Percentiles rank a stretch among this genome's conserved stretches.
Evolutionary conservation across 2,797 vertebrate species (phyloP).

Genomic region (Lithobates sylvaticus): DNA sequence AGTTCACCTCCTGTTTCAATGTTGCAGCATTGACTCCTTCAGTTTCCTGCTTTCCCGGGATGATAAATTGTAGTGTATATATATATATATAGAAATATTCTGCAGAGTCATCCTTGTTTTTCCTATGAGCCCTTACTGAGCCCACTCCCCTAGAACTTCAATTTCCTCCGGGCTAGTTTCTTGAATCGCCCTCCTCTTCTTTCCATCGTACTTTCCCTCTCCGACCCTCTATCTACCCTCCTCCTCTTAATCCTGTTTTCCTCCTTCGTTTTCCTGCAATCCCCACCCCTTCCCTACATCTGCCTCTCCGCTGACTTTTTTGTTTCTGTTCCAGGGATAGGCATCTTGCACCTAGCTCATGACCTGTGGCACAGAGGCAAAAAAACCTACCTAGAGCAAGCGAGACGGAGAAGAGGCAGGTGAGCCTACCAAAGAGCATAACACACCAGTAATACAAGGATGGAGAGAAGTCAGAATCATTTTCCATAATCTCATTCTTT

Average conservation of each 20-base stretch:
- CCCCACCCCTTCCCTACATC: slow-evolving; percentile 10
- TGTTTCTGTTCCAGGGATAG: slow-evolving; percentile 14
- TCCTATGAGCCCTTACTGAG: too few relatives aligned
- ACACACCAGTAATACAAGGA: not conserved
- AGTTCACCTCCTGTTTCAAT: too few relatives aligned
- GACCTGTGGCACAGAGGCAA: not conserved
- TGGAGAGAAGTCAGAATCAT: too few relatives aligned
- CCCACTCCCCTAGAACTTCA: not conserved
- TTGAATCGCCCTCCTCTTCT: not conserved
- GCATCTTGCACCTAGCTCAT: not conserved
- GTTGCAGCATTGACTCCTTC: too few relatives aligned
- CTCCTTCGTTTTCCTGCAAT: slow-evolving; percentile 39
- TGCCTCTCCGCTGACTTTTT: not conserved
- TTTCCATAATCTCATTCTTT: not conserved
- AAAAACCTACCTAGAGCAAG: not conserved
- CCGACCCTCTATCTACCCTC: not conserved
- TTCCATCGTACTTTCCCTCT: not conserved
- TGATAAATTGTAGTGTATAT: too few relatives aligned
- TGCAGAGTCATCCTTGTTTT: too few relatives aligned
- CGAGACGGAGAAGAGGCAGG: not conserved
- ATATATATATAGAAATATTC: too few relatives aligned
- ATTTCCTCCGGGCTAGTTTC: not conserved
- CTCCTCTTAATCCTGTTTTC: slow-evolving; percentile 11
- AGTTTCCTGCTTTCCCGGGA: too few relatives aligned
- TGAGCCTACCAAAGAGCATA: not conserved